Conservation (phyloP, 2,888 invertebrate species). For the Alentia gelatinosa region DNA sequence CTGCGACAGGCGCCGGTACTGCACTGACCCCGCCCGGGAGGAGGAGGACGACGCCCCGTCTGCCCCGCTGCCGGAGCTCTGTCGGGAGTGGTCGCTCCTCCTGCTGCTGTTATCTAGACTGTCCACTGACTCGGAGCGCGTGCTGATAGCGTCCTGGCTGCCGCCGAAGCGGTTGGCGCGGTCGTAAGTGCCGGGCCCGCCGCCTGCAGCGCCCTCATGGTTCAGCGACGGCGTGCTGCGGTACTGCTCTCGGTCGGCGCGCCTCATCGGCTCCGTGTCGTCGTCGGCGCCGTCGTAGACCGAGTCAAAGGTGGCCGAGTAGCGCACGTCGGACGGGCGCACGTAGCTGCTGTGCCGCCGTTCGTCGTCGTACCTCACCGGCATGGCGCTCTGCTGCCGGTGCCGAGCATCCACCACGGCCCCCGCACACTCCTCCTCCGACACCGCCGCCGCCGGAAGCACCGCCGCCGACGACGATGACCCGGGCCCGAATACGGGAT, state of each 20-base stretch:
- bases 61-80: constrained; percentile 69
- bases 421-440: not conserved
- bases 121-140: constrained; percentile 73
- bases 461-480: not conserved
- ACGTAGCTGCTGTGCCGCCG: constrained; percentile 23
- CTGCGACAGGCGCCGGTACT: constrained; percentile 36
- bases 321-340: constrained; percentile 13
- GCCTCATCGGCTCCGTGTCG: not conserved
- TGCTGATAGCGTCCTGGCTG: constrained; percentile 50
- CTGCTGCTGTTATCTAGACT: constrained; percentile 74
- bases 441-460: not conserved
- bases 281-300: constrained; percentile 20
- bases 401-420: not conserved
- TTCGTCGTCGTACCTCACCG: constrained; percentile 41
- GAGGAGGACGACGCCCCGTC: constrained; percentile 65
- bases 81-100: constrained; percentile 62
- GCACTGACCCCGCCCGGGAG: not conserved
- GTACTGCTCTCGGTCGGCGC: not conserved
- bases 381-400: constrained; percentile 32
- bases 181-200: not conserved
- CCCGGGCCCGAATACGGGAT: constrained; percentile 57
- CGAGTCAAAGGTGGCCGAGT: constrained; percentile 52
- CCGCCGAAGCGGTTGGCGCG: constrained; percentile 41
- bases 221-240: not conserved
- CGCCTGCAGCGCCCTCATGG: not conserved